Conservation (phyloP, 1,140 invertebrate genomes). For the Steinernema feltiae region DNA sequence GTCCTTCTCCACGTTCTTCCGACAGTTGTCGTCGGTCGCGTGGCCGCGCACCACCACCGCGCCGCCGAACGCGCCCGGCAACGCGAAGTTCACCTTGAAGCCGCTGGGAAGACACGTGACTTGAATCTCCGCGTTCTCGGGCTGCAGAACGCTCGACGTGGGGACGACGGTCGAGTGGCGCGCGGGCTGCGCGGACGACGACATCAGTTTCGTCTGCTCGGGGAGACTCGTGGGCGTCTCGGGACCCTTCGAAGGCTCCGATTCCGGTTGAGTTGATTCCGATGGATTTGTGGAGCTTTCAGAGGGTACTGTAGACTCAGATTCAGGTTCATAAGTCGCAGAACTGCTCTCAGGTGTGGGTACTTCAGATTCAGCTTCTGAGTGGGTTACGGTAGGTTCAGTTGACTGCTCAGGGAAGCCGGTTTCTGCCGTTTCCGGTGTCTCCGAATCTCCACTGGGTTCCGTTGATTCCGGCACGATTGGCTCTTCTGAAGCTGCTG, state of each 20-base stretch:
- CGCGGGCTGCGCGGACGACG: background rate
- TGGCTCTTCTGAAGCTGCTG: background rate
- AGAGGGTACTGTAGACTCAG: background rate
- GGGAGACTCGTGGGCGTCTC: background rate
- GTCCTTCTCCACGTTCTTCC: slow-evolving; percentile 14
- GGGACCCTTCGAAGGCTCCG: background rate
- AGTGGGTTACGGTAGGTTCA: no score
- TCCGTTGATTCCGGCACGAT: background rate
- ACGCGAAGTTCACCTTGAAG: background rate
- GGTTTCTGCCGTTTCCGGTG: background rate
- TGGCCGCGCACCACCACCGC: slow-evolving; percentile 25
- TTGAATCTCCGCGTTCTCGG: slow-evolving; percentile 22
- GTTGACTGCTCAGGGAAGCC: no score
- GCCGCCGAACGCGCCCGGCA: slow-evolving; percentile 21
- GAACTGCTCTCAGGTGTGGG: no score
- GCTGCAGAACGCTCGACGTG: background rate
- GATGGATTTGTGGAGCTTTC: background rate
- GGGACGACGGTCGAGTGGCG: background rate
- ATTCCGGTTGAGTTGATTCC: background rate
- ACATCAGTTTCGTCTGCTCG: background rate
- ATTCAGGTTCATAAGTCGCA: background rate
- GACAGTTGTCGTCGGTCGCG: slow-evolving; percentile 18
- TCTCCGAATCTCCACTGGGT: background rate
- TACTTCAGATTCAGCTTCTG: no score
- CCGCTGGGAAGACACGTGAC: slow-evolving; percentile 16